Percentiles rank a stretch among this genome's conserved stretches.
phyloP scores from a whole-genome alignment of 2,797 vertebrate species.

The Sebastolobus altivelis region DNA sequence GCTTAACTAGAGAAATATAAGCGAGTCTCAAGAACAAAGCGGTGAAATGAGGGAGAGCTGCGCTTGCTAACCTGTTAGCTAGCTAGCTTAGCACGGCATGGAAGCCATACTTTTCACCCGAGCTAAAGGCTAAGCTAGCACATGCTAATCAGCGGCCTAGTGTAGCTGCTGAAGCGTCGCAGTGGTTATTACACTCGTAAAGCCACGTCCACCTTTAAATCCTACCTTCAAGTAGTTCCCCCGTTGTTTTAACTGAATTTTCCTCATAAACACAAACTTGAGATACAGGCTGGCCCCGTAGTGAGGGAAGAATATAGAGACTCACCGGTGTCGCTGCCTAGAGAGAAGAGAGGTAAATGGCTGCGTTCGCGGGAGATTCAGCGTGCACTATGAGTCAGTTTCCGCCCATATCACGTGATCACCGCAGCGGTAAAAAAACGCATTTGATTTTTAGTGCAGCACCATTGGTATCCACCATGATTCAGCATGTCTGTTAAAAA shows the following conservation, averaged over 20 bases:
- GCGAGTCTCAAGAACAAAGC: conserved; percentile 51
- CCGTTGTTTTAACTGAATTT: not conserved
- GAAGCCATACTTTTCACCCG: conserved; percentile 66
- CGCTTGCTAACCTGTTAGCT: conserved; percentile 60
- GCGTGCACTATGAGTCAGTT: conserved; percentile 83
- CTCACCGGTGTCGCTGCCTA: conserved; percentile 79
- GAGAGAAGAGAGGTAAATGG: conserved; percentile 87
- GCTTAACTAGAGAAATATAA: accelerated
- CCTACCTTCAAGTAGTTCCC: not conserved
- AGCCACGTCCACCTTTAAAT: too few species aligned
- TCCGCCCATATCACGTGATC: conserved; percentile 87
- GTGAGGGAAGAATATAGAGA: conserved; percentile 22
- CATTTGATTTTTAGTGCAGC: not conserved
- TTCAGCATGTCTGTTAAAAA: conserved; percentile 14
- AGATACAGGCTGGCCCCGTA: not conserved
- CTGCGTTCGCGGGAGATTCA: conserved; percentile 86
- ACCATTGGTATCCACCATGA: conserved; percentile 12
- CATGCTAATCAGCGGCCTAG: conserved; percentile 43
- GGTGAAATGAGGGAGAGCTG: conserved; percentile 15
- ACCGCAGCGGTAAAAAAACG: conserved; percentile 58
- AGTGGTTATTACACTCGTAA: not conserved
- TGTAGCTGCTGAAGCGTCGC: not conserved
- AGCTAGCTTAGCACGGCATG: conserved; percentile 53
- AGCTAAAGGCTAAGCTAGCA: conserved; percentile 74
- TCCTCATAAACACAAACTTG: not conserved